Conservation (phyloP, 2,113 vertebrate genomes). For the Thomomys bottae region DNA sequence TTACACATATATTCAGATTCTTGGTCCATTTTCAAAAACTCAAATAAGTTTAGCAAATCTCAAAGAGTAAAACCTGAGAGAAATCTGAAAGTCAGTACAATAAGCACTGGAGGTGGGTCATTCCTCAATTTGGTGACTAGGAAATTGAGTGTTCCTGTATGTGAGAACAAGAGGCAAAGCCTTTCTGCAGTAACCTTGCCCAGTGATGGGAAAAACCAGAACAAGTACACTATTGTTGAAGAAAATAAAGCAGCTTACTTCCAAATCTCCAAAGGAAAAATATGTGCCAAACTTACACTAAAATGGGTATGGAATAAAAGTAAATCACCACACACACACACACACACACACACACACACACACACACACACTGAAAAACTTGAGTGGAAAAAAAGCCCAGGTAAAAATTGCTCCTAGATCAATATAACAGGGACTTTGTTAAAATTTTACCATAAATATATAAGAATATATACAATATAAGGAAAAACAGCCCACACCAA, state of each 20-base stretch:
- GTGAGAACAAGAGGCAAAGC: not conserved
- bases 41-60: not conserved
- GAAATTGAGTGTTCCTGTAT: not conserved
- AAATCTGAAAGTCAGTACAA: not conserved
- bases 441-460: not conserved
- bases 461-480: not conserved
- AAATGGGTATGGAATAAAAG: not conserved
- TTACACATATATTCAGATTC: not conserved
- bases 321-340: not conserved
- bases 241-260: not conserved
- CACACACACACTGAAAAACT: no score
- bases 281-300: not conserved
- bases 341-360: not conserved
- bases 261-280: slow-evolving; percentile 13
- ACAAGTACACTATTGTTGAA: not conserved
- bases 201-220: not conserved
- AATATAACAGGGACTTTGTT: not conserved
- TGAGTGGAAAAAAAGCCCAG: not conserved
- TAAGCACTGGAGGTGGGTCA: not conserved
- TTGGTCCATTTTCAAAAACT: not conserved
- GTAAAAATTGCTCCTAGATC: not conserved
- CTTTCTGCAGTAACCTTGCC: not conserved
- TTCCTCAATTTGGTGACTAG: not conserved
- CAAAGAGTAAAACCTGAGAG: not conserved
- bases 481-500: not conserved